Base-by-base conservation (phyloP, 35 echinoderm and acorn worm species). In the Ophioderma brevispina region DNA sequence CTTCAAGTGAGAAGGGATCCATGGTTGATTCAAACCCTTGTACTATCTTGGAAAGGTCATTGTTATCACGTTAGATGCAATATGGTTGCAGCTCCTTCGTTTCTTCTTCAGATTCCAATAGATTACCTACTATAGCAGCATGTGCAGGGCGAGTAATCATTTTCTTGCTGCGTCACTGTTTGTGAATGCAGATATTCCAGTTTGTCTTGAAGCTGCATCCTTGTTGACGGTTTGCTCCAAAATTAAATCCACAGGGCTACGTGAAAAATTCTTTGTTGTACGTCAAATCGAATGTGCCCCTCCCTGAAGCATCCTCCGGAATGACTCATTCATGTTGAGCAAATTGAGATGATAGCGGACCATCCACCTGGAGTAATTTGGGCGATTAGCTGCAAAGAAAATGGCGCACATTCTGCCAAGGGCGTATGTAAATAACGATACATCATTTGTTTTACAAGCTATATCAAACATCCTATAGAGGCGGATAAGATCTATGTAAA, bases 211-310 rank as follows among this genome's bases (percentile, higher is more conserved):
- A 21, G 95, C 95, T 82, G 95, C 91, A 78, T 97, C 95, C 75
- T 75, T 86, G 34, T 97, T 97, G 0, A 93, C 84, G 21, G 80
- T 97, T 55, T 97, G 83, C 75, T 97, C 95, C 33, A 97, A 35
- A 15, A 87, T 92, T 35, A 93, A 75, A 76, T 97, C 91, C 1
- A 97, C 76, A 0, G 95, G 64, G 30, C 50, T 75, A 82, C 91
- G 75, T n/a, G 81, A 55, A 33, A 91, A 93, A 42, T 81, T 70
- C 28, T 83, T 86, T 0, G 13, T 1, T 32, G 95, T 93, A 35
- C 95, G 38, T 31, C 88, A 23, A 40, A 97, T 90, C 23, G 87
- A 87, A 35, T 90, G 90, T 0, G 87, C 87, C 18, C 95, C 95
- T 35, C n/a, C 33, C 25, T 83, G 21, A 33, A 96, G 82, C 31